Evolutionary conservation across 2,113 vertebrate genomes (phyloP), one percentile per base, ranked within the genome.

Genomic region (Felis chaus): DNA sequence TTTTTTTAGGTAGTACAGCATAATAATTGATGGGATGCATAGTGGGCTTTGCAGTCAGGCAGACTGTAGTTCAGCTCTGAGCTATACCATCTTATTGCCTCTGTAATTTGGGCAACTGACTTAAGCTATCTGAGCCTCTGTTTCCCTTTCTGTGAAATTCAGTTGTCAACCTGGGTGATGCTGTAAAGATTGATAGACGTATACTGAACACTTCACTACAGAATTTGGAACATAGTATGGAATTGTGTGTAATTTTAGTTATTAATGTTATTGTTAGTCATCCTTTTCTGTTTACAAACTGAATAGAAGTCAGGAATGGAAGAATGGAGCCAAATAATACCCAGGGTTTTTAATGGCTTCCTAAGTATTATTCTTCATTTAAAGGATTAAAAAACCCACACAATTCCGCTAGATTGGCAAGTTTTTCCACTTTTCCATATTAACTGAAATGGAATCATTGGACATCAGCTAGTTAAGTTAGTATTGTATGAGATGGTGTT

Each of bases 231-330:
- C 15, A 16, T 73, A 57, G 11, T 66, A 71, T 66, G 45, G 45
- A 50, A 87, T 36, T 69, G 16, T 41, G 11, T 87, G 9, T 29
- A 84, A 61, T 66, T 82, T 92, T 76, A 31, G 8, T 61, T 61
- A 61, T 61, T 21, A 6, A 78, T 95, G 41, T 81, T 94, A 71
- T 36, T 41, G 1, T 3, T 61, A 61, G 41, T 84, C 45, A 84
- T 80, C 18, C 48, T 87, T 96, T 91, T 73, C 80, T 81, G n/a
- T 78, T 74, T 76, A 57, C 55, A 94, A 96, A 48, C 23, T 18
- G 31, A 78, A 76, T 48, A 4, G 27, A 78, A 86, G 45, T 27
- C 27, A 76, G 41, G 74, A 76, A 76, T 76, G 41, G 73, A 45
- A 76, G 73, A 48, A 76, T 29, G 65, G 41, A 92, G 14, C 50